A percentile compares a stretch with the other conserved stretches of the same genome.
Evolutionary conservation across 2,797 vertebrate genomes (phyloP).

Genomic region (Microchirus variegatus): DNA sequence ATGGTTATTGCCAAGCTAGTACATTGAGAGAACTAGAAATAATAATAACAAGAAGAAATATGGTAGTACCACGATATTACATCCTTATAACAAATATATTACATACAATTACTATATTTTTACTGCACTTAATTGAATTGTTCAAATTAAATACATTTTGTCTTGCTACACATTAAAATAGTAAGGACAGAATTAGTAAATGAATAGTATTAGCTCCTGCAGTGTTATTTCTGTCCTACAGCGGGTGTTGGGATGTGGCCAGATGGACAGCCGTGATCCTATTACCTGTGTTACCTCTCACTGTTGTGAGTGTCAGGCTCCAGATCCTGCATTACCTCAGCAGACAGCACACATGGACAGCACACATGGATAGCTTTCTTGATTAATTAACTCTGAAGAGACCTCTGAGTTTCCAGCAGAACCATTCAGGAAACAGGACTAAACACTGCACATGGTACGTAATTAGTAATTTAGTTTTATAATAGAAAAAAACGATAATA

Average conservation of each 20-base stretch:
- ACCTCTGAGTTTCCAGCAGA: conserved; percentile 11
- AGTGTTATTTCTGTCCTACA: conserved; percentile 55
- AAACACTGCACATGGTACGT: conserved; percentile 43
- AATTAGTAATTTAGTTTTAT: conserved; percentile 16
- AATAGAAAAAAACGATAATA: not conserved
- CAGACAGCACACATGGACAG: conserved; percentile 26
- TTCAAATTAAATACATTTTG: not conserved
- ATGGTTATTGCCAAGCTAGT: too few species aligned
- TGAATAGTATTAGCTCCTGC: conserved; percentile 15
- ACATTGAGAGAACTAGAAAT: too few species aligned
- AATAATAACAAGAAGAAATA: too few species aligned
- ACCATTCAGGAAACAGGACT: conserved; percentile 32
- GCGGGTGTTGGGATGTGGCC: conserved; percentile 44
- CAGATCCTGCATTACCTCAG: conserved; percentile 25
- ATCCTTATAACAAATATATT: too few species aligned
- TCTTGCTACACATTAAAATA: not conserved
- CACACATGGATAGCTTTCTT: conserved; percentile 31
- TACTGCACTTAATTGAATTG: too few species aligned
- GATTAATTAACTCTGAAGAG: conserved; percentile 30
- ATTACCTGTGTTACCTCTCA: conserved; percentile 56
- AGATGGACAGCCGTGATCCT: conserved; percentile 65
- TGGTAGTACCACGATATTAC: too few species aligned
- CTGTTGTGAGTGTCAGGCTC: conserved; percentile 20
- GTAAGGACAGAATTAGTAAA: conserved; percentile 34
- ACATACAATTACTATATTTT: too few species aligned